phyloP scores from a whole-genome alignment of 2,888 invertebrate species.

The Drosophila nr. perissopoda region DNA sequence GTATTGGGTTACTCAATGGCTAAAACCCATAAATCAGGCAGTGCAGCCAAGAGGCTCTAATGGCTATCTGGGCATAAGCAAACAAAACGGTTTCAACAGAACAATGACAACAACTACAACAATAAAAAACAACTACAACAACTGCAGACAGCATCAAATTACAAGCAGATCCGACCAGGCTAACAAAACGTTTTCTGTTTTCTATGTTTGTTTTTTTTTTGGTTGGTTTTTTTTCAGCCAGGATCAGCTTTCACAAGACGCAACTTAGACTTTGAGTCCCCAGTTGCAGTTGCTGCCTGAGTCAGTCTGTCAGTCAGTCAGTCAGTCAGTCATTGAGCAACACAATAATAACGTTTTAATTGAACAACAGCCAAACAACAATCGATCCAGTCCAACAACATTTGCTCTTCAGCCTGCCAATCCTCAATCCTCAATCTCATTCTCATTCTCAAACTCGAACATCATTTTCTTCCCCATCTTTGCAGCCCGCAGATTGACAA shows the following conservation, averaged over 20 bases:
- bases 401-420: conserved; percentile 38
- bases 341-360: conserved; percentile 81
- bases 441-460: conserved; percentile 7
- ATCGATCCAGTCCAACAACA: conserved; percentile 65
- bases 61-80: conserved; percentile 60
- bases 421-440: conserved; percentile 6
- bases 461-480: conserved; percentile 5
- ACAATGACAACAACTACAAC: conserved; percentile 30
- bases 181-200: conserved; percentile 66
- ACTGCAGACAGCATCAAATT: conserved; percentile 63
- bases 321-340: conserved; percentile 49
- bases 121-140: conserved; percentile 25
- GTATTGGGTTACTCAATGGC: conserved; percentile 56
- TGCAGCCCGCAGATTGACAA: conserved; percentile 37
- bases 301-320: conserved; percentile 38
- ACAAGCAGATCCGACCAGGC: conserved; percentile 62
- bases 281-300: conserved; percentile 46
- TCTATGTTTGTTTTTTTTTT: conserved; percentile 4
- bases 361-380: conserved; percentile 70
- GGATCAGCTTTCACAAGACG: conserved; percentile 78
- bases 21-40: conserved; percentile 66
- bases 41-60: conserved; percentile 38
- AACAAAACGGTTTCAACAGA: conserved; percentile 67
- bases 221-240: conserved; percentile 36
- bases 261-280: conserved; percentile 79